These are phyloP conservation scores for Neopelma chrysocephalum DNA, from an alignment of 2,797 vertebrate genomes.

Conservation along the genomic window DNA sequence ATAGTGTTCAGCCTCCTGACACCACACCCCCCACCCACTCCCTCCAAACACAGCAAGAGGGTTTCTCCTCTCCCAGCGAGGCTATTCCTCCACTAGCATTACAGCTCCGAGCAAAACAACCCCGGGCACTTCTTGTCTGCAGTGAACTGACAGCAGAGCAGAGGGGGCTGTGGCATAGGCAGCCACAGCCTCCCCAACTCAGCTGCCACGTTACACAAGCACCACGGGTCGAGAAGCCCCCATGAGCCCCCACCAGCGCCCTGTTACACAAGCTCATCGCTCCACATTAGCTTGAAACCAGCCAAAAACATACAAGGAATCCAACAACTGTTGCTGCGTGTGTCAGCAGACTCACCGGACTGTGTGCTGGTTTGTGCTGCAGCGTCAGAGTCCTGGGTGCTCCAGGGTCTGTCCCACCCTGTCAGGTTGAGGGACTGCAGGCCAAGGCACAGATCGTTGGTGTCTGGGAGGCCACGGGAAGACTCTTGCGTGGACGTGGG, in stretches of 20 bases:
- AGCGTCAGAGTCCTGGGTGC: slow-evolving; percentile 89
- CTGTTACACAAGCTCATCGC: slow-evolving; percentile 47
- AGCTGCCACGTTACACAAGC: neutral
- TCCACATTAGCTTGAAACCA: neutral
- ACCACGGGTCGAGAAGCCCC: neutral
- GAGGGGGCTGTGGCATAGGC: slow-evolving; percentile 28
- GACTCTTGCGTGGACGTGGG: slow-evolving; percentile 89
- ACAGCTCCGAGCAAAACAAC: slow-evolving; percentile 56
- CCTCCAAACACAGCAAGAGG: neutral
- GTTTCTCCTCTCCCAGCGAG: neutral
- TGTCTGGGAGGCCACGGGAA: slow-evolving; percentile 86
- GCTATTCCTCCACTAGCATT: neutral
- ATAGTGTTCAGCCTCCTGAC: neutral
- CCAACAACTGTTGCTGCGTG: slow-evolving; percentile 76
- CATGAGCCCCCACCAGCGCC: neutral
- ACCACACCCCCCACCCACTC: slow-evolving; percentile 45
- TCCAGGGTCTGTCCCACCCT: slow-evolving; percentile 96
- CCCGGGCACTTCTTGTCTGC: slow-evolving; percentile 40
- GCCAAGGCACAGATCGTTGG: slow-evolving; percentile 95
- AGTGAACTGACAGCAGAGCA: slow-evolving; percentile 31
- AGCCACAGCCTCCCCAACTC: slow-evolving; percentile 23
- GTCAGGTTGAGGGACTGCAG: slow-evolving; percentile 94
- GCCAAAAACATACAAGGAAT: neutral
- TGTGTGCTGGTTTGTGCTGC: slow-evolving; percentile 86
- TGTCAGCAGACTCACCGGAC: slow-evolving; percentile 85